Evolutionary conservation across 2,888 invertebrate species (phyloP), one percentile per base, ranked within the genome.

Genomic region (Dione vanillae): DNA sequence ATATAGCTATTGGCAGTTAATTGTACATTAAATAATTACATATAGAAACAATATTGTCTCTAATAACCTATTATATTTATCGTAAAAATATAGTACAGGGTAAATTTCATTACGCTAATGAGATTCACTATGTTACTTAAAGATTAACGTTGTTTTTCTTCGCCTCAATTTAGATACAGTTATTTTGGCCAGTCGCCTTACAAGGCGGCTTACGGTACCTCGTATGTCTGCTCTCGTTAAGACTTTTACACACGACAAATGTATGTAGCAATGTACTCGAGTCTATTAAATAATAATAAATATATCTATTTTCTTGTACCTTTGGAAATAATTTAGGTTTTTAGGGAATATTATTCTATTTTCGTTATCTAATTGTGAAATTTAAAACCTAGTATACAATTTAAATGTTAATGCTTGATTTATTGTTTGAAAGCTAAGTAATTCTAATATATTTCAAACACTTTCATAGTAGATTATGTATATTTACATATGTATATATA

Each of bases 121-220:
- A 82, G 79, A 81, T 81, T 79, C 81, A 81, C 77, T 72, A 74
- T 74, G 76, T 73, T 78, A 76, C 78, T 73, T 45, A 74, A 52
- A 67, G 65, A 70, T 71, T 70, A 70, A 71, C 71, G 67, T 61
- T 75, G 74, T 78, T 74, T 78, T 76, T 79, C 78, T 76, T 78
- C 77, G 77, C 74, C 74, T 78, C 77, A 54, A 65, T 68, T 68
- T 82, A 82, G 84, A 81, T 87, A 90, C 91, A 90, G 91, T 91
- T 91, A 91, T 85, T 89, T 89, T 83, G 85, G 85, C 81, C 82
- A 81, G 80, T 81, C 78, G 83, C 82, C 83, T 80, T 85, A 85
- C 80, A 86, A 84, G 87, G 86, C 70, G 72, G 80, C 72, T 87
- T 89, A 89, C 91, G 90, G 91, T 90, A 90, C 79, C 81, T 81